Percentiles rank a stretch among this genome's conserved stretches.
phyloP scores from a whole-genome alignment of 2,888 invertebrate species.

The Stomorhina lunata region DNA sequence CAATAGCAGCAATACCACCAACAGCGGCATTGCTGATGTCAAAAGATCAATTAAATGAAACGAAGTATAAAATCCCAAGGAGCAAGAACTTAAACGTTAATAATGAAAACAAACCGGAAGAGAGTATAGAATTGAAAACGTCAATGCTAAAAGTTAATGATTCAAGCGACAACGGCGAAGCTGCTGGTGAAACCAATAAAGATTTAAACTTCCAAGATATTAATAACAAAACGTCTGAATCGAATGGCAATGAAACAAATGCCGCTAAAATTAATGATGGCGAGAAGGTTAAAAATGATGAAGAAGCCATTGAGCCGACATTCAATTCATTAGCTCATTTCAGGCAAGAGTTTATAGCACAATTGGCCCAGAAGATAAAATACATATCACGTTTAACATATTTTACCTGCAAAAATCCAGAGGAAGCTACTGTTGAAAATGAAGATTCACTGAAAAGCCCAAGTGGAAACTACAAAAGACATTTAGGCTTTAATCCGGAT shows the following conservation, averaged over 20 bases:
- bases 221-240: neutral
- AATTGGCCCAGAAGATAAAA: constrained; percentile 74
- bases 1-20: neutral
- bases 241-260: constrained; percentile 46
- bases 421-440: neutral
- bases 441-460: neutral
- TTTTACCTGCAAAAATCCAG: constrained; percentile 72
- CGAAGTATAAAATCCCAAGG: constrained; percentile 28
- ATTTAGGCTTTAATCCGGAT: constrained; percentile 50
- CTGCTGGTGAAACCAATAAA: neutral
- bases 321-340: constrained; percentile 37
- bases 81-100: neutral
- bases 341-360: constrained; percentile 73
- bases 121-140: constrained; percentile 1
- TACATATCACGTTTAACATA: constrained; percentile 76
- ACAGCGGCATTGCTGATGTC: constrained; percentile 31
- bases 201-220: neutral
- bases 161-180: neutral
- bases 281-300: neutral
- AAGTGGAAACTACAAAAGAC: constrained; percentile 57
- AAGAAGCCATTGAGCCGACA: neutral
- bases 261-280: neutral
- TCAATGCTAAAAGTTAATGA: constrained; percentile 15
- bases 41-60: constrained; percentile 63
- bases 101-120: neutral